Percentiles rank a stretch among this genome's conserved stretches.
phyloP scores from a whole-genome alignment of 1,140 invertebrate genomes.

The Caerostris darwini region DNA sequence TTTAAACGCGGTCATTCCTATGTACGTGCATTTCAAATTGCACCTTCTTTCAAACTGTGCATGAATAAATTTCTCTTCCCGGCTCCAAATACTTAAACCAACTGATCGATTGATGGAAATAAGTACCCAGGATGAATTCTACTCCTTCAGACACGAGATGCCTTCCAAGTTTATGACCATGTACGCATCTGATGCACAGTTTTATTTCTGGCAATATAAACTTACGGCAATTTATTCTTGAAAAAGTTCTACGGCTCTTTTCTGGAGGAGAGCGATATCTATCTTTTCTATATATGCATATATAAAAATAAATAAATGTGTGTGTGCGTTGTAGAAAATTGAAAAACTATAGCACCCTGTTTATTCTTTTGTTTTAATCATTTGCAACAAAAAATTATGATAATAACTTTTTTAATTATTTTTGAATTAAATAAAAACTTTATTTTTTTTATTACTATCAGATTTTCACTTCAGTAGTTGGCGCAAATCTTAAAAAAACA shows the following conservation, averaged over 20 bases:
- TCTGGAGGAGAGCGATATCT: background rate
- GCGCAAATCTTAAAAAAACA: too few species aligned
- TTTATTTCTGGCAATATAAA: background rate
- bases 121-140: background rate
- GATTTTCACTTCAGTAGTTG: too few species aligned
- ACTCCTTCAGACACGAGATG: background rate
- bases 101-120: background rate
- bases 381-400: too few species aligned
- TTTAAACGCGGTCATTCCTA: background rate
- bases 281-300: too few species aligned
- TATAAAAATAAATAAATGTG: too few species aligned
- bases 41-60: background rate
- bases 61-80: background rate
- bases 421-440: too few species aligned
- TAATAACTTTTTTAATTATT: too few species aligned
- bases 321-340: too few species aligned
- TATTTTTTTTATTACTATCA: too few species aligned
- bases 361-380: too few species aligned
- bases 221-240: background rate
- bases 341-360: too few species aligned
- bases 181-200: background rate
- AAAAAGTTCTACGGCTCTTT: background rate
- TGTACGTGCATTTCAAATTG: background rate
- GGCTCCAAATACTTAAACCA: background rate
- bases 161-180: background rate